A percentile compares a stretch with the other conserved stretches of the same genome.
Conservation (phyloP, 2,113 vertebrate genomes). For the Macrotus californicus region DNA sequence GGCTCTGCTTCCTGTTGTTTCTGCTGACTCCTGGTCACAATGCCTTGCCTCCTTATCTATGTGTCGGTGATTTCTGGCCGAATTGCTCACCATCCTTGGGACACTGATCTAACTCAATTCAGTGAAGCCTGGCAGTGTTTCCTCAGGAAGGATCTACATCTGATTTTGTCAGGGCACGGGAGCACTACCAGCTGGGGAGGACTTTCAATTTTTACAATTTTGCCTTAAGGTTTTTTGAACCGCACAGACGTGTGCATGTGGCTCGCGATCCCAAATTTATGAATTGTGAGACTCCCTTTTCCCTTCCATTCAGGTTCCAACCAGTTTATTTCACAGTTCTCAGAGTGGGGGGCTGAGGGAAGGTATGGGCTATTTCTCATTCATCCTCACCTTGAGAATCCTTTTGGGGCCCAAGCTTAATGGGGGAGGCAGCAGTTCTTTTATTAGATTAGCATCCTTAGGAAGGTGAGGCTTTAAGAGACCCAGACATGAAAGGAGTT, state of each 20-base stretch:
- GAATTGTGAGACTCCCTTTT: neutral
- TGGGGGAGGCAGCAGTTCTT: neutral
- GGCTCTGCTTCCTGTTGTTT: neutral
- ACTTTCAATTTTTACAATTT: neutral
- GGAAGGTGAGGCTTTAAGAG: neutral
- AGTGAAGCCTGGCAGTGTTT: neutral
- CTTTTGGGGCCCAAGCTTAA: neutral
- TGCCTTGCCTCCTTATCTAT: accelerated
- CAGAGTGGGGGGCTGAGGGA: neutral
- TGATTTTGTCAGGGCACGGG: neutral
- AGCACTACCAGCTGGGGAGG: neutral
- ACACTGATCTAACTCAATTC: neutral
- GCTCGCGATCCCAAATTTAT: neutral
- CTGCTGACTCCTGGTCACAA: neutral
- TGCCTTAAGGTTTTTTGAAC: neutral
- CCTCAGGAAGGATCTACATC: neutral
- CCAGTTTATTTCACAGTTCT: neutral
- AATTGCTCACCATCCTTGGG: neutral
- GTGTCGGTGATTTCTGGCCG: neutral
- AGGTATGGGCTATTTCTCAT: neutral
- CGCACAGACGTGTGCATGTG: neutral
- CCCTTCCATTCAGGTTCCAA: neutral
- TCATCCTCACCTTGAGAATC: neutral
- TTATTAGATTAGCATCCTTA: neutral
- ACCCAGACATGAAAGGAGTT: neutral